Base-by-base conservation (phyloP, 1,140 invertebrate genomes). In the Telenomus remus region DNA sequence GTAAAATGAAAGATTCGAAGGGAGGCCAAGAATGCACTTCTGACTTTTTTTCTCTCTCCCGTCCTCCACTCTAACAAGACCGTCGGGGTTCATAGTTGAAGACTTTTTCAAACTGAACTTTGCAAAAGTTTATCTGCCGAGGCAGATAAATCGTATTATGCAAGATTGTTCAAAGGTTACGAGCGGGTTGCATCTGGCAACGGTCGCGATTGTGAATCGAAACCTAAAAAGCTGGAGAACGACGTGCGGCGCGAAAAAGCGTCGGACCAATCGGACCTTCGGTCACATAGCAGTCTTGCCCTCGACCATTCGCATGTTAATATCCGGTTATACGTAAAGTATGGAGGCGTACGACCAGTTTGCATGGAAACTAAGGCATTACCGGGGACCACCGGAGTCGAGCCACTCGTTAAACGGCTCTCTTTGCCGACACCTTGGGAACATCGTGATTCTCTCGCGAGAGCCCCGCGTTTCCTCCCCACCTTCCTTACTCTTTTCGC, bases 291-390 rank as follows among this genome's bases (percentile, higher is more conserved):
- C 70, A 74, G 70, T 78, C 70, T 46, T 76, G 77, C 76, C 84
- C 80, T 85, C 76, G 82, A 84, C 83, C 83, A 86, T 86, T 85
- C 85, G 82, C 84, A 85, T 85, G 82, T 82, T 86, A 85, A 86
- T 85, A 84, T 83, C 83, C 82, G 85, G 83, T 86, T 86, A 85
- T 86, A 82, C 80, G 83, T 86, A 85, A 86, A 84, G 82, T 86
- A 85, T 85, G 84, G 82, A 85, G 84, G 84, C 84, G 83, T 83
- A 85, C 80, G 81, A 82, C 76, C 84, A 81, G 84, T 86, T 86
- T 86, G 84, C 84, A 86, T 85, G 84, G 85, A 85, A 86, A 86
- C 84, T 86, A 84, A 85, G 84, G 84, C 83, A 85, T 85, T 86
- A 85, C 78, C 79, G 57, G 61, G 84, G 85, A 86, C 85, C 85